phyloP scores from a whole-genome alignment of 92 coral and sea anemone species.

The Siderastrea siderea region DNA sequence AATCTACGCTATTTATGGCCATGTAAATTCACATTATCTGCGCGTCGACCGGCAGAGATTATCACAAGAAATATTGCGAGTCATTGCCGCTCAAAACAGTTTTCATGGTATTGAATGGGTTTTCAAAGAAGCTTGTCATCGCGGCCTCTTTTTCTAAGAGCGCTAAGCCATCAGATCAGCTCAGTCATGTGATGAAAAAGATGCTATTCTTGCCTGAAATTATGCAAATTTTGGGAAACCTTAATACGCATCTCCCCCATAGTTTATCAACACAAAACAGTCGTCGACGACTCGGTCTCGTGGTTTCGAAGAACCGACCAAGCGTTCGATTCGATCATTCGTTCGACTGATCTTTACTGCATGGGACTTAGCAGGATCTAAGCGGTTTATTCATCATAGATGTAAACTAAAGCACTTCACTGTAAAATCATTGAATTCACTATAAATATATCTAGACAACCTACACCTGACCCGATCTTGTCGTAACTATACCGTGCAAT shows the following conservation, averaged over 20 bases:
- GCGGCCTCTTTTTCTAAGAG: not conserved
- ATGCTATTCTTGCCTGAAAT: conserved; percentile 78
- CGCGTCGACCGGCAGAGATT: conserved; percentile 28
- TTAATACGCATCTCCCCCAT: conserved; percentile 63
- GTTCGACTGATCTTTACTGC: conserved; percentile 41
- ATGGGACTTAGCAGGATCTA: conserved; percentile 21
- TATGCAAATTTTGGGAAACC: conserved; percentile 78
- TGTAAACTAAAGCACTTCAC: conserved; percentile 30
- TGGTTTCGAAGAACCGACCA: conserved; percentile 51
- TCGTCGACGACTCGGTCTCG: conserved; percentile 47
- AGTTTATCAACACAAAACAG: conserved; percentile 54
- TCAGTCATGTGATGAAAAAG: conserved; percentile 75
- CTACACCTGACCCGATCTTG: conserved; percentile 56
- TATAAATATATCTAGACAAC: conserved; percentile 28
- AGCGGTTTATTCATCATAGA: conserved; percentile 41
- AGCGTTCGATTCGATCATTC: conserved; percentile 42
- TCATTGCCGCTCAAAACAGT: not conserved
- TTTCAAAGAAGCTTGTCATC: not conserved
- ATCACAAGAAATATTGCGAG: conserved; percentile 28
- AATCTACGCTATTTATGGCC: conserved; percentile 46
- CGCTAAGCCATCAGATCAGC: conserved; percentile 21
- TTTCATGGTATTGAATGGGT: conserved; percentile 3
- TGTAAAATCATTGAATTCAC: conserved; percentile 38
- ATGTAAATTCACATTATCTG: conserved; percentile 46
- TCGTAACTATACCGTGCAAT: conserved; percentile 66